Evolutionary conservation across 1,140 invertebrate genomes (phyloP).

Genomic region (Stegodyphus dumicola): DNA sequence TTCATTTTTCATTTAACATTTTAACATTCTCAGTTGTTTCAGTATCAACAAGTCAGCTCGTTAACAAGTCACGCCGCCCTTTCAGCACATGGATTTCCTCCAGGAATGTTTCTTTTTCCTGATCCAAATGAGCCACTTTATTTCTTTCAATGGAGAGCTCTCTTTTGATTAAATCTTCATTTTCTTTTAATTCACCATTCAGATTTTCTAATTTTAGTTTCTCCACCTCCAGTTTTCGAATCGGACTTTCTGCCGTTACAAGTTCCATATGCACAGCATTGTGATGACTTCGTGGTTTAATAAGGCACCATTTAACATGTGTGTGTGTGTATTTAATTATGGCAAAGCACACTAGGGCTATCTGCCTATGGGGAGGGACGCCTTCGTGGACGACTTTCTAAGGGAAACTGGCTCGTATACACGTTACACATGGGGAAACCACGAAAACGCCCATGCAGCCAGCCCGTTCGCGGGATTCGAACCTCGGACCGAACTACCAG

Average conservation of each 20-base stretch:
- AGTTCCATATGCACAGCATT: conserved; percentile 33
- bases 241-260: conserved; percentile 39
- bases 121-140: conserved; percentile 12
- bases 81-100: conserved; percentile 37
- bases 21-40: conserved; percentile 17
- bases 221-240: conserved; percentile 41
- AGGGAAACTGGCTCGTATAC: no score
- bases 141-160: conserved; percentile 17
- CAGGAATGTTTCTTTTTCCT: conserved; percentile 36
- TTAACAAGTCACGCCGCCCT: conserved; percentile 35
- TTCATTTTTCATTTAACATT: no score
- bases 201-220: conserved; percentile 46
- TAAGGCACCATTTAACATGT: no score
- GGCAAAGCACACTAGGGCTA: no score
- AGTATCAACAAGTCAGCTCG: conserved; percentile 34
- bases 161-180: conserved; percentile 18
- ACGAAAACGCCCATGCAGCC: no score
- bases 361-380: no score
- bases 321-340: no score
- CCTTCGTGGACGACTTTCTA: no score
- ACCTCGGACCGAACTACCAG: no score
- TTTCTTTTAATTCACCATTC: conserved; percentile 22
- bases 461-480: no score
- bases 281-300: no score
- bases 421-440: no score